phyloP scores from a whole-genome alignment of 30 jellyfish, hydroid and myxozoan species.

The Pseudorhiza aurosa region DNA sequence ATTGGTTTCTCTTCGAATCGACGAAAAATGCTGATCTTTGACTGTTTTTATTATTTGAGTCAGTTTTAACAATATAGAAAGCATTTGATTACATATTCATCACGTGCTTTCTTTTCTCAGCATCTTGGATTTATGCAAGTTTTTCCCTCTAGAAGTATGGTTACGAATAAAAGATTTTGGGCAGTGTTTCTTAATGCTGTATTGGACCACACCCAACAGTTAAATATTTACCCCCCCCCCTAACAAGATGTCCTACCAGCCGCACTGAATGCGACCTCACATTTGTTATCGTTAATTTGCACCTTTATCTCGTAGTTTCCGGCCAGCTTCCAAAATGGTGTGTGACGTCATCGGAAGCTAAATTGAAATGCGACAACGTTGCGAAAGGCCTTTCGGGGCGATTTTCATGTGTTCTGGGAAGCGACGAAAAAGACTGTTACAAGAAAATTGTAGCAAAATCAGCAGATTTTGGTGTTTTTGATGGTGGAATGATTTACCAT shows the following conservation, averaged over 20 bases:
- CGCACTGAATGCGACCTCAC: background rate
- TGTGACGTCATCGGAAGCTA: conserved; percentile 6
- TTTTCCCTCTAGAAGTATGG: too few species aligned
- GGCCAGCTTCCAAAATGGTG: conserved; percentile 33
- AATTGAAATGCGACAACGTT: background rate
- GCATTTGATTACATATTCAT: too few species aligned
- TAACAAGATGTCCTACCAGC: background rate
- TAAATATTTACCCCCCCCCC: background rate
- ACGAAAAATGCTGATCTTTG: too few species aligned
- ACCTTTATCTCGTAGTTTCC: background rate
- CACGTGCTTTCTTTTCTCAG: too few species aligned
- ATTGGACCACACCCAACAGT: too few species aligned
- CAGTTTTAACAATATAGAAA: too few species aligned
- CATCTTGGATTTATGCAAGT: too few species aligned
- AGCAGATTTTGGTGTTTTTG: conserved; percentile 38
- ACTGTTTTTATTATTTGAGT: too few species aligned
- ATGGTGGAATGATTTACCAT: conserved; percentile 19
- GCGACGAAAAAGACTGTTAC: conserved; percentile 24
- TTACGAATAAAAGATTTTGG: too few species aligned
- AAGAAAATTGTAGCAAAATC: conserved; percentile 17
- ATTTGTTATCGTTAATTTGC: too few species aligned
- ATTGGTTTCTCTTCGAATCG: too few species aligned
- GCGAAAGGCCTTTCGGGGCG: background rate
- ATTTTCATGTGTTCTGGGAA: conserved; percentile 21
- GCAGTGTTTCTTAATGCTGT: too few species aligned